These are phyloP conservation scores for Eulemur rufifrons DNA, from an alignment of 2,113 vertebrate genomes.

Conservation along the genomic window DNA sequence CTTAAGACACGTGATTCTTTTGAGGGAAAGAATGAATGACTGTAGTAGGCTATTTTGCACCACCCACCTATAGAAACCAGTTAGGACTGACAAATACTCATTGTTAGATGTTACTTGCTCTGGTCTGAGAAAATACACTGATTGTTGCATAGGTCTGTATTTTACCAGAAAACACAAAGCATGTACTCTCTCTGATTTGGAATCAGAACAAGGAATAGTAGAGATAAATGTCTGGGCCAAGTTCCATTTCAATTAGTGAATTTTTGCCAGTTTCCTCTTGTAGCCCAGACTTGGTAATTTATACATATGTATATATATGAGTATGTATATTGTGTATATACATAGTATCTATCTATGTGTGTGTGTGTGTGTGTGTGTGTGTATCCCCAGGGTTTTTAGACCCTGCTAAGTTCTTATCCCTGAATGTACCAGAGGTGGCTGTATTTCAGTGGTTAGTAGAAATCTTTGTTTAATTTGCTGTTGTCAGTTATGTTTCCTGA, in stretches of 20 bases:
- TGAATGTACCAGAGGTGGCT: not conserved
- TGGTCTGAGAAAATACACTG: conserved; percentile 47
- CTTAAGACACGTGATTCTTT: conserved; percentile 28
- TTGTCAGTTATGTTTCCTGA: not conserved
- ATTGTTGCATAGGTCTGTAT: conserved; percentile 10
- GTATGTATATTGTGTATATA: not conserved
- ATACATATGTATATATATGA: not conserved
- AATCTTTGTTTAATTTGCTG: conserved; percentile 8
- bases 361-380: not conserved
- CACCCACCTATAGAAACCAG: conserved; percentile 79
- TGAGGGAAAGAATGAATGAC: conserved; percentile 59
- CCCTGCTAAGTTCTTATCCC: not conserved
- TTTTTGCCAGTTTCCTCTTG: conserved; percentile 28
- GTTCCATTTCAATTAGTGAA: not conserved
- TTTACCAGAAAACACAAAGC: conserved; percentile 51
- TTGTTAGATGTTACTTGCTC: conserved; percentile 57
- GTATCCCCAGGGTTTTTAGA: not conserved
- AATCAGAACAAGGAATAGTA: conserved; percentile 64
- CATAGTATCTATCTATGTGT: not conserved
- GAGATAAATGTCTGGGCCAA: conserved; percentile 49
- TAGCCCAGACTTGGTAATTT: not conserved
- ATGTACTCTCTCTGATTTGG: conserved; percentile 49
- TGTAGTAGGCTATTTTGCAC: conserved; percentile 60
- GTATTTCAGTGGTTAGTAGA: not conserved
- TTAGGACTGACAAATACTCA: conserved; percentile 66